A percentile compares a stretch with the other conserved stretches of the same genome.
phyloP scores from a whole-genome alignment of 2,113 vertebrate genomes.

The Thamnophis sirtalis region DNA sequence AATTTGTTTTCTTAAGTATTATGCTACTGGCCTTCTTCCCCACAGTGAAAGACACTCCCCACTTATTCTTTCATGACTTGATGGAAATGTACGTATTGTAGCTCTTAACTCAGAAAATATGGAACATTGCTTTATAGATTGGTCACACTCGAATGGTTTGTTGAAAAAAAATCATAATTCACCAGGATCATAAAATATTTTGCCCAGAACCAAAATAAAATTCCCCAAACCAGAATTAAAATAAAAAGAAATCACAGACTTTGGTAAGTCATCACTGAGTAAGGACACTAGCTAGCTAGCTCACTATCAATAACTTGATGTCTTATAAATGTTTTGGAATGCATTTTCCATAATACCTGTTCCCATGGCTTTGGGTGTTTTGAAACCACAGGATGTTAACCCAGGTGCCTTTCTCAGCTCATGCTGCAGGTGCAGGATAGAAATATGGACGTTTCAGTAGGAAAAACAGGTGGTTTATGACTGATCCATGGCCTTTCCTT shows the following conservation, averaged over 20 bases:
- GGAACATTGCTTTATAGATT: background rate
- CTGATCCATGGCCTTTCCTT: background rate
- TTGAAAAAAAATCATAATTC: background rate
- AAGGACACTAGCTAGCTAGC: background rate
- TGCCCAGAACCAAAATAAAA: background rate
- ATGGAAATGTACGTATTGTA: background rate
- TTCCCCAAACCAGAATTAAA: background rate
- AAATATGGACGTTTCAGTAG: background rate
- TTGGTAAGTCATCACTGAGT: background rate
- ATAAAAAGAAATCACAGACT: background rate
- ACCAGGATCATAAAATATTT: background rate
- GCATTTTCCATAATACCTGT: background rate
- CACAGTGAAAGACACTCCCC: background rate
- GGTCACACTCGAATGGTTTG: background rate
- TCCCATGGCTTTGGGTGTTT: background rate
- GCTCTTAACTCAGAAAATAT: background rate
- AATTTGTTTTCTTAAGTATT: background rate
- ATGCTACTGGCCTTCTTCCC: background rate
- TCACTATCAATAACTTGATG: background rate
- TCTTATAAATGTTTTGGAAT: background rate
- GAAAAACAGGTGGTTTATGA: background rate
- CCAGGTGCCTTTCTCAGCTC: background rate
- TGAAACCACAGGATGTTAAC: background rate
- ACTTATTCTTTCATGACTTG: background rate
- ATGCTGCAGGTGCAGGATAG: background rate